Evolutionary conservation across 2,888 invertebrate genomes (phyloP), one percentile per base, ranked within the genome.

Genomic region (Horisme vitalbata): DNA sequence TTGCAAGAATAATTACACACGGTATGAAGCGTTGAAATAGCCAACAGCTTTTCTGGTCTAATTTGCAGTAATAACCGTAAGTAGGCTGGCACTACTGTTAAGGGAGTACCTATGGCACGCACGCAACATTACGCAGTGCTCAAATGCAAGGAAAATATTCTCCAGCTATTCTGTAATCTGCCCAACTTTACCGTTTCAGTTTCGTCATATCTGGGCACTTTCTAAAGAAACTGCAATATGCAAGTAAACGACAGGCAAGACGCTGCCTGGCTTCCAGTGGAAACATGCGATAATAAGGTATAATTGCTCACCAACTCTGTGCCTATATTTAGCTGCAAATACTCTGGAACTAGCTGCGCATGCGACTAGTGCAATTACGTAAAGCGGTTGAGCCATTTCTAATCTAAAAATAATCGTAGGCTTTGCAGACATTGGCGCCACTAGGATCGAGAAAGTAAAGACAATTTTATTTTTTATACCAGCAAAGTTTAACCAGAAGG

Each of bases 361-460:
- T 86, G 81, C 82, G 84, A 81, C 88, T 77, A 68, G 84, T 80
- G 85, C 81, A 89, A 89, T 88, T 89, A 88, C 89, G 85, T 89
- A 89, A 88, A 88, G 87, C 85, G 79, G 88, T 86, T 87, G 83
- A 83, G 88, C 87, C 88, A 88, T 89, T 89, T 89, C 89, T 89
- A 89, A 89, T 89, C 89, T 88, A 89, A 89, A 89, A 89, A 89
- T 89, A 89, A 89, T 89, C 89, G 87, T 79, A 86, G 89, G 86
- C 85, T 85, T 72, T 75, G 66, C 75, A 79, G 83, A 75, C 82
- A 74, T 75, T 74, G 88, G 87, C 87, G 88, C 89, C 88, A 83
- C 74, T 76, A 75, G 82, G 82, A 79, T 83, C 78, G 84, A 84
- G 89, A 89, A 87, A 88, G 87, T 86, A 83, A 83, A 83, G 60